phyloP scores from a whole-genome alignment of 2,797 vertebrate species.

The Lithobates pipiens region DNA sequence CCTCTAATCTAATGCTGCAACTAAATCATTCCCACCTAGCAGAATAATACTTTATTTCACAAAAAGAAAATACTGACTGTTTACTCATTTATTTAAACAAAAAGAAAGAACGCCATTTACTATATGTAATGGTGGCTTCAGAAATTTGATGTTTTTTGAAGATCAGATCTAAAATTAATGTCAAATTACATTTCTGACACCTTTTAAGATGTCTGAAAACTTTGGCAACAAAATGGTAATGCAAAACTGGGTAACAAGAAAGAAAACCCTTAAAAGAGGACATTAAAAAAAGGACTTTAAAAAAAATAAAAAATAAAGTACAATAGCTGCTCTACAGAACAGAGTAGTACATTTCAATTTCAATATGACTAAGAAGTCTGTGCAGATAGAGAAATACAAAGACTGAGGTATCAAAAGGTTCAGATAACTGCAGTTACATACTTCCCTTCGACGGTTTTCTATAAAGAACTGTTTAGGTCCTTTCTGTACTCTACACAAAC shows the following conservation, averaged over 20 bases:
- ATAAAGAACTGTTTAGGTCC: no score
- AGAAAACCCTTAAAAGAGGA: no score
- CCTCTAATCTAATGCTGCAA: background rate
- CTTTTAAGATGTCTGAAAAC: constrained; percentile 69
- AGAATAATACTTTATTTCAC: background rate
- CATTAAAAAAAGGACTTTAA: no score
- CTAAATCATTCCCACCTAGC: background rate
- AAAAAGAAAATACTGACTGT: background rate
- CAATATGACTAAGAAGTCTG: background rate
- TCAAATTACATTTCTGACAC: constrained; percentile 71
- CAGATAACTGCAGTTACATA: background rate
- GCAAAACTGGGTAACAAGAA: background rate
- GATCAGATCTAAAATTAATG: background rate
- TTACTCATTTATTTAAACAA: background rate
- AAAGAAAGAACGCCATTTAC: background rate
- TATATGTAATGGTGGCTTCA: background rate
- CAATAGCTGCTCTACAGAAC: background rate
- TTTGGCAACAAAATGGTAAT: constrained; percentile 51
- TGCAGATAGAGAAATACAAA: no score
- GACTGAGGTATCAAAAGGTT: background rate
- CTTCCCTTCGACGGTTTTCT: background rate
- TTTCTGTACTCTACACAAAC: background rate
- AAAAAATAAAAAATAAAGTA: background rate
- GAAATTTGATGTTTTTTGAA: no score
- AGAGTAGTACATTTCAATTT: background rate